Conservation (phyloP, 2,888 invertebrate species). For the Macrosoma leucophasiata region DNA sequence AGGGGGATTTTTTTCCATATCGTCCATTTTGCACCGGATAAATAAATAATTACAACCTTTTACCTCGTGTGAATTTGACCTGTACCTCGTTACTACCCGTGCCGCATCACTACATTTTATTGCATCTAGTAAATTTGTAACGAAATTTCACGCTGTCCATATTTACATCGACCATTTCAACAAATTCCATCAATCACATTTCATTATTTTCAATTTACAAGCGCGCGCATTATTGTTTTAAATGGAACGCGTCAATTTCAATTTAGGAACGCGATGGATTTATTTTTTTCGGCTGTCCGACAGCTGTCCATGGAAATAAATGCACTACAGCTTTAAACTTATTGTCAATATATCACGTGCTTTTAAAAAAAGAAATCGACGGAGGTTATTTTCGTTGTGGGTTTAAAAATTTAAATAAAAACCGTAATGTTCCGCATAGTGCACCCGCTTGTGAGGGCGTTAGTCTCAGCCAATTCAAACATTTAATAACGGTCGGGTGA, state of each 20-base stretch:
- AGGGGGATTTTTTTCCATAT: conserved; percentile 43
- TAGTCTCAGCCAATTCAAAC: too few species aligned
- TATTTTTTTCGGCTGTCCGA: conserved; percentile 44
- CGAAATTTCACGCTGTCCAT: conserved; percentile 12
- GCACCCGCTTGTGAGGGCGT: conserved; percentile 37
- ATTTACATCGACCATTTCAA: conserved; percentile 21
- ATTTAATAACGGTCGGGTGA: too few species aligned
- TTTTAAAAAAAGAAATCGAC: conserved; percentile 18
- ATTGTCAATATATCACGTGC: conserved; percentile 24
- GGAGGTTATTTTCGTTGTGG: conserved; percentile 30
- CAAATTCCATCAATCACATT: conserved; percentile 50
- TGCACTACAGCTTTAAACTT: conserved; percentile 36
- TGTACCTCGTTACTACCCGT: conserved; percentile 8
- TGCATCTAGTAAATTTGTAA: conserved; percentile 6
- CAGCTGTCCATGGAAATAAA: conserved; percentile 46
- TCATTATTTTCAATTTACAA: conserved; percentile 61
- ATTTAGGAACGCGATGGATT: conserved; percentile 54
- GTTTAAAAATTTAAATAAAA: conserved; percentile 62
- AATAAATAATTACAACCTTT: conserved; percentile 49
- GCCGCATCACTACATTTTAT: conserved; percentile 1
- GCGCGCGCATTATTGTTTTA: conserved; percentile 62
- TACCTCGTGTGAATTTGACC: conserved; percentile 54
- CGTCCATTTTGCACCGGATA: conserved; percentile 51
- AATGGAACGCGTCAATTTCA: conserved; percentile 71
- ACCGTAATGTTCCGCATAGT: conserved; percentile 67